phyloP scores from a whole-genome alignment of 2,888 invertebrate genomes.

The Andrena bicolor region DNA sequence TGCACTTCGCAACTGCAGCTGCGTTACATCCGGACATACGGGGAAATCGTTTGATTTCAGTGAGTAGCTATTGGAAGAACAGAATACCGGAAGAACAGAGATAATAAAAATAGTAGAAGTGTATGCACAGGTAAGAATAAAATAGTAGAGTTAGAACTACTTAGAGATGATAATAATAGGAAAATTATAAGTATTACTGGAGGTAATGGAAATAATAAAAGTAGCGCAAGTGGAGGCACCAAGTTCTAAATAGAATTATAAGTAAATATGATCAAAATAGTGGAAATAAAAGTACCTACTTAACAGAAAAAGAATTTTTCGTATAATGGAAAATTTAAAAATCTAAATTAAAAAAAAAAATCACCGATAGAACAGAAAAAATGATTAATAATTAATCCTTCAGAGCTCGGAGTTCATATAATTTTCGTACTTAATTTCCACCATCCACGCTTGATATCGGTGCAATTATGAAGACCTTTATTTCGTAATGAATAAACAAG shows the following conservation, averaged over 20 bases:
- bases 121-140: not conserved
- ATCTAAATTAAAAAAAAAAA: not conserved
- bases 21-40: conserved; percentile 11
- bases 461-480: not conserved
- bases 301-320: too few relatives aligned
- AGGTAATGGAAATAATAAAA: not conserved
- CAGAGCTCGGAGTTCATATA: too few relatives aligned
- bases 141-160: not conserved
- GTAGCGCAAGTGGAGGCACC: not conserved
- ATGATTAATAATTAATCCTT: too few relatives aligned
- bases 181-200: not conserved
- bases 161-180: not conserved
- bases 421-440: too few relatives aligned
- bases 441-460: too few relatives aligned
- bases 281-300: too few relatives aligned
- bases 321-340: too few relatives aligned
- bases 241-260: not conserved
- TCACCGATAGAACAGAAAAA: not conserved
- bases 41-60: conserved; percentile 15
- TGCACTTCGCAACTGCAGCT: not conserved
- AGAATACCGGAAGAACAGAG: not conserved
- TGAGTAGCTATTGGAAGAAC: not conserved
- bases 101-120: not conserved
- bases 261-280: too few relatives aligned
- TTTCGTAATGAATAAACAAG: not conserved